These are phyloP conservation scores for Linnaemya tessellans DNA, from an alignment of 2,888 invertebrate species.

Conservation along the genomic window DNA sequence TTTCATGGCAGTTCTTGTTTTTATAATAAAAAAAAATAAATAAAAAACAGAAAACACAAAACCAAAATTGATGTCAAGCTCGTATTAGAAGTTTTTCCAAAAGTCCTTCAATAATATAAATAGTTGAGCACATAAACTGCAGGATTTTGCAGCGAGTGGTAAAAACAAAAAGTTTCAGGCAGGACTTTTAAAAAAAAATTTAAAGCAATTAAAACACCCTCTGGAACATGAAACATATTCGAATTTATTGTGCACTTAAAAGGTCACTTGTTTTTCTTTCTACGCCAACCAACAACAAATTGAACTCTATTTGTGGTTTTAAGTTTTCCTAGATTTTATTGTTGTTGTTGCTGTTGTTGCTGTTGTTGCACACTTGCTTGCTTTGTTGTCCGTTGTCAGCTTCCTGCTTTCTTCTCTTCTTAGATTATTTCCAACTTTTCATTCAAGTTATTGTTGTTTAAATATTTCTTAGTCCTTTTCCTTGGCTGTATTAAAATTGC, in stretches of 20 bases:
- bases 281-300: conserved; percentile 1
- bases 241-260: conserved; percentile 58
- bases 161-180: conserved; percentile 28
- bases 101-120: conserved; percentile 10
- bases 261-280: conserved; percentile 45
- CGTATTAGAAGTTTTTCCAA: neutral
- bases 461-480: neutral
- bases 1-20: no score
- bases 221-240: conserved; percentile 52
- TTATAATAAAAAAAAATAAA: no score
- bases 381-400: no score
- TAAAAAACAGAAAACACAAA: neutral
- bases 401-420: neutral
- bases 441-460: conserved; percentile 22
- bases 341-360: no score
- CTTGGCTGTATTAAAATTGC: conserved; percentile 10
- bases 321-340: neutral
- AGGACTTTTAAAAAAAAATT: conserved; percentile 17
- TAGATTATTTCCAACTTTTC: conserved; percentile 7
- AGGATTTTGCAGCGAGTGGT: neutral
- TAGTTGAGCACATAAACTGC: conserved; percentile 7
- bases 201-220: conserved; percentile 54
- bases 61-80: no score
- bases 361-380: neutral
- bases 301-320: conserved; percentile 44